phyloP scores from a whole-genome alignment of 2,888 invertebrate species.

The Enoplolaimus lenunculus region DNA sequence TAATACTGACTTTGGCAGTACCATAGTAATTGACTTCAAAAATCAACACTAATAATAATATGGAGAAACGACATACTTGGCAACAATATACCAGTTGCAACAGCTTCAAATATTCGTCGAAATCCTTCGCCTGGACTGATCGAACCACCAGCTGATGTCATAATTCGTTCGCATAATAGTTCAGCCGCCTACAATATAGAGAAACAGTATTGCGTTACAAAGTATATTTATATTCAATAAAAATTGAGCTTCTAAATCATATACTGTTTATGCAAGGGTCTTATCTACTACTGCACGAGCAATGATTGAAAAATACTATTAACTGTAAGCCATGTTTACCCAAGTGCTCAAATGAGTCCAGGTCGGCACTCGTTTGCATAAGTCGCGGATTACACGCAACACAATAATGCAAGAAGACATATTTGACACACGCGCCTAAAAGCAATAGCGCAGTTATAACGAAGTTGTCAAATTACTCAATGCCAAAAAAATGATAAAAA shows the following conservation, averaged over 20 bases:
- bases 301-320: no score
- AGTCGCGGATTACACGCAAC: conserved; percentile 82
- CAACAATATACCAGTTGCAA: conserved; percentile 71
- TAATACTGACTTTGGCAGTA: no score
- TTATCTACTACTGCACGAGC: no score
- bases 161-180: conserved; percentile 79
- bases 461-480: no score
- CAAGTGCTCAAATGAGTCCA: conserved; percentile 87
- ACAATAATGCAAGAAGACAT: conserved; percentile 90
- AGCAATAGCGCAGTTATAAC: no score
- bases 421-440: conserved; percentile 82
- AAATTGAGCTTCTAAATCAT: not conserved
- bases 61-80: no score
- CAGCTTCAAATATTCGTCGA: conserved; percentile 82
- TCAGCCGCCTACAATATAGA: conserved; percentile 63
- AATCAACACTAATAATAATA: no score
- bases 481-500: no score
- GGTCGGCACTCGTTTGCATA: conserved; percentile 80
- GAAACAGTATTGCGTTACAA: not conserved
- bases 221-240: not conserved
- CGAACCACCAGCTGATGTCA: conserved; percentile 63
- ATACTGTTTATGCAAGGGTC: no score
- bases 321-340: conserved; percentile 50
- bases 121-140: conserved; percentile 84
- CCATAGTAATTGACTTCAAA: no score